Evolutionary conservation across 2,797 vertebrate species (phyloP).

Genomic region (Eutrigla gurnardus): DNA sequence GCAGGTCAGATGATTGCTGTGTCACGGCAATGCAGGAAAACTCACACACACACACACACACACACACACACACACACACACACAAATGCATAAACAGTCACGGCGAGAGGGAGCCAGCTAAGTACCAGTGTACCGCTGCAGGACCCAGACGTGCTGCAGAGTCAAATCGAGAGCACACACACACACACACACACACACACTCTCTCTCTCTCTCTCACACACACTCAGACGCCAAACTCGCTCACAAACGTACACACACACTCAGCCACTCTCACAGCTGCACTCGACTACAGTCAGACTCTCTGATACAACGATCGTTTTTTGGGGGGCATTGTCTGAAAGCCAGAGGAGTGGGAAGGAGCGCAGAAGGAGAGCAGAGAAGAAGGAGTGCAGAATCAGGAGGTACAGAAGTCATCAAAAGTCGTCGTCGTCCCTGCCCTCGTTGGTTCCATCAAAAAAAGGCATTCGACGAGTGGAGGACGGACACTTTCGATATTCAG

Average conservation of each 20-base stretch:
- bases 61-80: slow-evolving; percentile 26
- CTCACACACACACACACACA: slow-evolving; percentile 3
- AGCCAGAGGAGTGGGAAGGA: slow-evolving; percentile 75
- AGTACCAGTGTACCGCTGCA: slow-evolving; percentile 61
- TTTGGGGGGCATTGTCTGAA: slow-evolving; percentile 77
- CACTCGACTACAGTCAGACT: slow-evolving; percentile 64
- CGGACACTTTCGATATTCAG: slow-evolving; percentile 20
- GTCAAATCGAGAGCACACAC: slow-evolving; percentile 70
- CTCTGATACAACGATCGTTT: slow-evolving; percentile 66
- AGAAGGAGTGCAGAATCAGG: slow-evolving; percentile 45
- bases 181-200: slow-evolving; percentile 37
- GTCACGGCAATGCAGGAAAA: slow-evolving; percentile 53
- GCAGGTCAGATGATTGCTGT: slow-evolving; percentile 69
- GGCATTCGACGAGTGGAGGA: neutral
- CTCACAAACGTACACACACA: slow-evolving; percentile 44
- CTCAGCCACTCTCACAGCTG: slow-evolving; percentile 63
- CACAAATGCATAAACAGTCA: slow-evolving; percentile 35
- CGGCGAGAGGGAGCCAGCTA: slow-evolving; percentile 49
- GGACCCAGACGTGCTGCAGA: slow-evolving; percentile 69
- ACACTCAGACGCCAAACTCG: slow-evolving; percentile 36
- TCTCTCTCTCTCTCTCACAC: neutral
- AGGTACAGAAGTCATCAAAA: slow-evolving; percentile 57
- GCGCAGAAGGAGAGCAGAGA: slow-evolving; percentile 59
- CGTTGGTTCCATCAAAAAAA: slow-evolving; percentile 27
- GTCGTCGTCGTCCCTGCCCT: slow-evolving; percentile 27